Percentiles rank a stretch among this genome's conserved stretches.
Evolutionary conservation across 2,113 vertebrate genomes (phyloP).

Genomic region (Fulica atra): DNA sequence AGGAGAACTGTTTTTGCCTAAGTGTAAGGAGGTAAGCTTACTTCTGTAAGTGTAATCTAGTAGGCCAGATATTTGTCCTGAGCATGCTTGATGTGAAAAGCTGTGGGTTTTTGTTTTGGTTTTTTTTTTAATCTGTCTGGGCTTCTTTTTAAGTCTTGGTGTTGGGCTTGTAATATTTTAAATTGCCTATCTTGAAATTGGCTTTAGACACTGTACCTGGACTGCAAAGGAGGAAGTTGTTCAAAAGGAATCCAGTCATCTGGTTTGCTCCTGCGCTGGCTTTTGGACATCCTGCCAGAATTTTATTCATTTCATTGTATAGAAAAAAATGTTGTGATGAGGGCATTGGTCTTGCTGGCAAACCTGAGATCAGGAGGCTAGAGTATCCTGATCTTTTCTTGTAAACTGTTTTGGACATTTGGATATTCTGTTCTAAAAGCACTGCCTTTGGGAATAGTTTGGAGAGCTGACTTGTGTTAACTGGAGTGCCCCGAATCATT

Average conservation of each 20-base stretch:
- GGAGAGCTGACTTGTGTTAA: neutral
- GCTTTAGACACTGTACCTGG: neutral
- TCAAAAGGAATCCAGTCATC: neutral
- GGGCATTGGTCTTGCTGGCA: neutral
- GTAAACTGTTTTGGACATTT: neutral
- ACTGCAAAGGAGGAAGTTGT: neutral
- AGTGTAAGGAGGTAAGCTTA: neutral
- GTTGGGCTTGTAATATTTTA: neutral
- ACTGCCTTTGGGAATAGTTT: neutral
- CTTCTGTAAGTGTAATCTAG: neutral
- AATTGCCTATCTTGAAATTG: neutral
- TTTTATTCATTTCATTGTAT: neutral
- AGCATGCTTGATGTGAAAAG: neutral
- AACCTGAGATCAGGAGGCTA: neutral
- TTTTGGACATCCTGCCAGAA: neutral
- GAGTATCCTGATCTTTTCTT: neutral
- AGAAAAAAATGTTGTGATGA: neutral
- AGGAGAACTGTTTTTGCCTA: neutral
- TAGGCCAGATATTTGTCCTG: neutral
- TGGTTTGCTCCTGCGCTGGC: neutral
- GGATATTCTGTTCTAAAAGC: neutral
- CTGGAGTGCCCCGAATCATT: neutral
- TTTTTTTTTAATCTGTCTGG: neutral
- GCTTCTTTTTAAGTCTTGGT: neutral
- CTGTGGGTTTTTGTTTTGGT: neutral